Conservation (phyloP, 1,140 invertebrate genomes). For the Danaus plexippus region DNA sequence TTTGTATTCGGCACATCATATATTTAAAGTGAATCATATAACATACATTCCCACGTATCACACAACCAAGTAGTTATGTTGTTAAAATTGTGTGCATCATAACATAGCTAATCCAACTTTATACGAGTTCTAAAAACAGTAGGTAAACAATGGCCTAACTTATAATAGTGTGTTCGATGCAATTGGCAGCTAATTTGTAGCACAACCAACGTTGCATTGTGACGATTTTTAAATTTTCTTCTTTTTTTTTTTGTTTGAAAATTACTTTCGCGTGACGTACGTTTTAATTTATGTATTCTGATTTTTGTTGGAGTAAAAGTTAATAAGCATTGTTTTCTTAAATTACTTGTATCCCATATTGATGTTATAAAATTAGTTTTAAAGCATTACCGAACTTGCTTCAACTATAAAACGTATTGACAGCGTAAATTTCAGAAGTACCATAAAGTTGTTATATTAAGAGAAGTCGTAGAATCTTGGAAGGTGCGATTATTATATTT, state of each 20-base stretch:
- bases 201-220: constrained; percentile 40
- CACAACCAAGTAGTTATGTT: no score
- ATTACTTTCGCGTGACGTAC: constrained; percentile 13
- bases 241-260: constrained; percentile 37
- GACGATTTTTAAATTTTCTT: constrained; percentile 48
- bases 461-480: constrained; percentile 26
- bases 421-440: constrained; percentile 19
- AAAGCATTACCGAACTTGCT: constrained; percentile 1
- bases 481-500: constrained; percentile 19
- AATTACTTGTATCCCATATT: constrained; percentile 5
- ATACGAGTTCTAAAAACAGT: constrained; percentile 60
- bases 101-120: constrained; percentile 47
- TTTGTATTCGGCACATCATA: no score
- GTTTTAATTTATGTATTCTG: constrained; percentile 1
- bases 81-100: constrained; percentile 25
- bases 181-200: constrained; percentile 69
- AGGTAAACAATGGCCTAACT: constrained; percentile 57
- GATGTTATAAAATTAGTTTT: neutral
- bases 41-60: neutral
- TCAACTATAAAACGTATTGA: constrained; percentile 14
- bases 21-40: no score
- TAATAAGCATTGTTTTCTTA: neutral
- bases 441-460: constrained; percentile 53
- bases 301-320: no score
- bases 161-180: constrained; percentile 66